phyloP scores from a whole-genome alignment of 1,140 invertebrate genomes.

The Pemphigus obesinymphae region DNA sequence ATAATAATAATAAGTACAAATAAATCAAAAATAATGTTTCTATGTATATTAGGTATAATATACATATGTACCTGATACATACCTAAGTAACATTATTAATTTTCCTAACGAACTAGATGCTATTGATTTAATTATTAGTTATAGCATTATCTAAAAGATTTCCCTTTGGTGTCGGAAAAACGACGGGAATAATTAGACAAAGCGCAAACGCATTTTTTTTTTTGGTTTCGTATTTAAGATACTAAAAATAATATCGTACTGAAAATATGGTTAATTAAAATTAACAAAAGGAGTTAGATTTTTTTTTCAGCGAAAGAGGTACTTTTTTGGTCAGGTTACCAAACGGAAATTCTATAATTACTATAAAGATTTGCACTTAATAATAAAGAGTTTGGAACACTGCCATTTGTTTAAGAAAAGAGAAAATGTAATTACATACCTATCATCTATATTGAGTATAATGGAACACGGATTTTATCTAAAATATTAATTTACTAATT shows the following conservation, averaged over 20 bases:
- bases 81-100: too few species aligned
- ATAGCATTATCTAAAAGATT: not conserved
- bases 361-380: not conserved
- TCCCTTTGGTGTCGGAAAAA: not conserved
- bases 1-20: too few species aligned
- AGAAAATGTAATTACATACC: too few species aligned
- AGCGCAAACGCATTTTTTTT: not conserved
- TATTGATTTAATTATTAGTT: constrained; percentile 3
- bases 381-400: not conserved
- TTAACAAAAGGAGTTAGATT: not conserved
- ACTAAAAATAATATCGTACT: not conserved
- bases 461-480: too few species aligned
- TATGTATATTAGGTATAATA: too few species aligned
- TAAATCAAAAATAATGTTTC: too few species aligned
- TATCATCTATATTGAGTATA: too few species aligned
- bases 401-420: too few species aligned
- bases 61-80: too few species aligned
- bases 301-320: not conserved
- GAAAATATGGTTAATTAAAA: not conserved
- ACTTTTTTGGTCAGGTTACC: not conserved
- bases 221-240: not conserved
- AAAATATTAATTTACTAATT: too few species aligned
- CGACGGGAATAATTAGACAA: not conserved
- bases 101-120: too few species aligned
- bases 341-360: not conserved